Conservation (phyloP, 1,140 invertebrate species). For the Drosophila aff. region DNA sequence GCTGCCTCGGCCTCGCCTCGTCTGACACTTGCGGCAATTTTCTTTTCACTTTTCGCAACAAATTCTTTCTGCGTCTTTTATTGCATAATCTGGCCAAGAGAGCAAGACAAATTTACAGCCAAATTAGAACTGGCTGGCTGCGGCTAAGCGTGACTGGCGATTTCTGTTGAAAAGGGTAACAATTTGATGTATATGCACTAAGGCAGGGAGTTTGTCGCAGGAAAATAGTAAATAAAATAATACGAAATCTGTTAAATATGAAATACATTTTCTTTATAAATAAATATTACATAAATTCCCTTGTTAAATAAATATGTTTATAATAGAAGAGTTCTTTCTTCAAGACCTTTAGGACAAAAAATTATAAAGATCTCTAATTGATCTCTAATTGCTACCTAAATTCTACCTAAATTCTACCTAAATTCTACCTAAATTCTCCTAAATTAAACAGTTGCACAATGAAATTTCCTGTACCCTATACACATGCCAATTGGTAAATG, state of each 20-base stretch:
- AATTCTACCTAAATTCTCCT: background rate
- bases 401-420: background rate
- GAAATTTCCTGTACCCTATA: background rate
- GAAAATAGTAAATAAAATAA: background rate
- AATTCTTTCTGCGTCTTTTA: slow-evolving; percentile 63
- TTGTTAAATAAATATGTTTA: background rate
- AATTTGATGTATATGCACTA: slow-evolving; percentile 9
- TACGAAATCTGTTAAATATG: background rate
- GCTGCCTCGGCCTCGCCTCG: slow-evolving; percentile 16
- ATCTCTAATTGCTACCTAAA: too few relatives aligned
- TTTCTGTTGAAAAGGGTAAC: slow-evolving; percentile 21
- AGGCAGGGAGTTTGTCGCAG: background rate
- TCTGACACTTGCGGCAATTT: slow-evolving; percentile 74
- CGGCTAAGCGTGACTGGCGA: slow-evolving; percentile 67
- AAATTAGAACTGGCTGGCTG: slow-evolving; percentile 78
- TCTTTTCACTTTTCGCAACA: slow-evolving; percentile 74
- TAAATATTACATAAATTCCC: background rate
- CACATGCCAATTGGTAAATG: slow-evolving; percentile 2
- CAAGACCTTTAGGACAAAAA: too few relatives aligned
- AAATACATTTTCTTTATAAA: background rate
- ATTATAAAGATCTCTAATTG: too few relatives aligned
- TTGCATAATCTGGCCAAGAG: slow-evolving; percentile 75
- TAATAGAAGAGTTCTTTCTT: background rate
- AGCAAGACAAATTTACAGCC: slow-evolving; percentile 78
- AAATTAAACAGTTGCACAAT: background rate